These are phyloP conservation scores for Drosophila rhopaloa DNA, from an alignment of 1,140 invertebrate species.

Conservation along the genomic window DNA sequence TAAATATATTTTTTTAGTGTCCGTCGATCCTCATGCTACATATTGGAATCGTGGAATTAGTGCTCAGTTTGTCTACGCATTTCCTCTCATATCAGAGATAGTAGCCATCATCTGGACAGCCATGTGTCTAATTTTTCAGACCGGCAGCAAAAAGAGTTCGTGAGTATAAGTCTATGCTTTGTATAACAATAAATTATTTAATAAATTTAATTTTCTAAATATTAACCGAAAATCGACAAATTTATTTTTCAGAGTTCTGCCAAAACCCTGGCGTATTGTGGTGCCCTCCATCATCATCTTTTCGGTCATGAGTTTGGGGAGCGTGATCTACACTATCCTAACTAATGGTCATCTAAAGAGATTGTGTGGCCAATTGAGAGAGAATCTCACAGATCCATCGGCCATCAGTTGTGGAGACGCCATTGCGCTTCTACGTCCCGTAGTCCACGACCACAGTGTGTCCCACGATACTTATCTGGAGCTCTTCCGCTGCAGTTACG, in stretches of 20 bases:
- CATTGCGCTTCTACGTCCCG: conserved; percentile 67
- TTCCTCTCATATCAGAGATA: conserved; percentile 76
- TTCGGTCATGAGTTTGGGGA: conserved; percentile 68
- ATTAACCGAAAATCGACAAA: no score
- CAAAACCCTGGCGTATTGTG: conserved; percentile 82
- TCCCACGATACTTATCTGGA: conserved; percentile 66
- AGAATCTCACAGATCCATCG: conserved; percentile 55
- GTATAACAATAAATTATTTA: no score
- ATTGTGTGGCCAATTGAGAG: conserved; percentile 60
- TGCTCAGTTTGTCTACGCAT: conserved; percentile 73
- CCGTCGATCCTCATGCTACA: conserved; percentile 64
- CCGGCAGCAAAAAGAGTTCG: conserved; percentile 76
- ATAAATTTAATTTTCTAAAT: no score
- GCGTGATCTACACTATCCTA: conserved; percentile 65
- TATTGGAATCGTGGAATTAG: conserved; percentile 62
- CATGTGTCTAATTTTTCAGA: conserved; percentile 79
- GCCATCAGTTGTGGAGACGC: conserved; percentile 74
- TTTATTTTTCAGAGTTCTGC: conserved; percentile 60
- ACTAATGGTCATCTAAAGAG: conserved; percentile 66
- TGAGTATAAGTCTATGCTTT: conserved; percentile 7
- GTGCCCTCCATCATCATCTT: conserved; percentile 78
- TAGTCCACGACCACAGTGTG: conserved; percentile 63
- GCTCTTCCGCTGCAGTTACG: conserved; percentile 68
- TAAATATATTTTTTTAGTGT: conserved; percentile 26
- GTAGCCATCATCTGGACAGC: conserved; percentile 80